phyloP scores from a whole-genome alignment of 2,113 vertebrate genomes.

The Fulica atra region DNA sequence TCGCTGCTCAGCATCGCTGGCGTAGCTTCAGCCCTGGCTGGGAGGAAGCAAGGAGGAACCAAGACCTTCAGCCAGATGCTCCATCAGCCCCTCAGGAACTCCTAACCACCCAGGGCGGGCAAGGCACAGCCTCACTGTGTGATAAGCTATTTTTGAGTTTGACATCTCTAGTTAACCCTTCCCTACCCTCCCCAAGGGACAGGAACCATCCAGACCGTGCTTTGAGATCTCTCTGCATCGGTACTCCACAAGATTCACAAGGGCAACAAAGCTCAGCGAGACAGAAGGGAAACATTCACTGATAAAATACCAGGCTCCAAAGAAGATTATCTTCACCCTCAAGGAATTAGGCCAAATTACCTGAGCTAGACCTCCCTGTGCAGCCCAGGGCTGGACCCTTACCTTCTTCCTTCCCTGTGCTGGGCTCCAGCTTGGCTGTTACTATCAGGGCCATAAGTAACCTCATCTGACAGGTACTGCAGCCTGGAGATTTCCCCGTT shows the following conservation, averaged over 20 bases:
- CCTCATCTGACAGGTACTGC: conserved; percentile 50
- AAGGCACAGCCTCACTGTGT: neutral
- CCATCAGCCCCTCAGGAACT: neutral
- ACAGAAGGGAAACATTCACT: neutral
- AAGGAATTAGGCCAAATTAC: neutral
- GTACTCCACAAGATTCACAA: neutral
- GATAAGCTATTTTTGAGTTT: neutral
- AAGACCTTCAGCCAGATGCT: neutral
- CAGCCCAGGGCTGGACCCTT: neutral
- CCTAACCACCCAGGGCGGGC: neutral
- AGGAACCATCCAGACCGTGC: neutral
- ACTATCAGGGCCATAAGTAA: conserved; percentile 55
- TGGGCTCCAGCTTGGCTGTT: neutral
- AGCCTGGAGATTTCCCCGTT: conserved; percentile 43
- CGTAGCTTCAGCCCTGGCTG: neutral
- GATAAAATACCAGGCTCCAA: neutral
- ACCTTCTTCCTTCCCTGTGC: neutral
- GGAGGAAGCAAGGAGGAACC: neutral
- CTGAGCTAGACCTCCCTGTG: neutral
- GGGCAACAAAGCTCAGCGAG: neutral
- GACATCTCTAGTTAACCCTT: neutral
- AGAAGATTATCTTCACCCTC: neutral
- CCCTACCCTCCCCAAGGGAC: neutral
- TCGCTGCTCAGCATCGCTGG: neutral
- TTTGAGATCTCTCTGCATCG: neutral